A percentile compares a stretch with the other conserved stretches of the same genome.
Evolutionary conservation across 2,888 invertebrate species (phyloP).

Genomic region (Oligia strigilis): DNA sequence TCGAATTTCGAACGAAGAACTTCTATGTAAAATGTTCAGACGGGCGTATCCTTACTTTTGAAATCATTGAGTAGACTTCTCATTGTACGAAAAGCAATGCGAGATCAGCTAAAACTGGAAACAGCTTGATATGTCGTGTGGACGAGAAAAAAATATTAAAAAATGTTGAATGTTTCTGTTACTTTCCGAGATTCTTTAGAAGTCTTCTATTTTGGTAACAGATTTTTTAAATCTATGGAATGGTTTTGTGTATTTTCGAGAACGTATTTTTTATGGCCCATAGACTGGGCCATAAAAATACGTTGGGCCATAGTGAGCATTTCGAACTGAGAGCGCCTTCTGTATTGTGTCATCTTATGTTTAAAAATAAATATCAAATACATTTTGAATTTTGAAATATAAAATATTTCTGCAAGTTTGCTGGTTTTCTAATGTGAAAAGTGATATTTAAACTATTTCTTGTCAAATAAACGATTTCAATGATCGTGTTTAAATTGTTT

Average conservation of each 20-base stretch:
- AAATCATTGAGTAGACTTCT: neutral
- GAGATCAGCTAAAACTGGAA: neutral
- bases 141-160: neutral
- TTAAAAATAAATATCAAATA: conserved; percentile 48
- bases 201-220: neutral
- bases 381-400: conserved; percentile 57
- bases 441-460: conserved; percentile 85
- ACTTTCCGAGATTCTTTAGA: neutral
- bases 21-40: too few species aligned
- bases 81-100: neutral
- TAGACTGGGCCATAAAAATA: too few species aligned
- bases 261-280: neutral
- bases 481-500: conserved; percentile 76
- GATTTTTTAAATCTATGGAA: neutral
- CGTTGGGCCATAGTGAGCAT: neutral
- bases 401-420: conserved; percentile 68
- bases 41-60: too few species aligned
- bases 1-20: too few species aligned
- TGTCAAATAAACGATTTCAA: conserved; percentile 84
- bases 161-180: neutral
- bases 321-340: conserved; percentile 20
- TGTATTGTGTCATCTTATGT: conserved; percentile 42
- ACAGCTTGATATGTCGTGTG: neutral
- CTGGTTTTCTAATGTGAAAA: conserved; percentile 77
- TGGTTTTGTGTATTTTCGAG: neutral